These are phyloP conservation scores for Falco naumanni DNA, from an alignment of 2,797 vertebrate genomes.

Conservation along the genomic window DNA sequence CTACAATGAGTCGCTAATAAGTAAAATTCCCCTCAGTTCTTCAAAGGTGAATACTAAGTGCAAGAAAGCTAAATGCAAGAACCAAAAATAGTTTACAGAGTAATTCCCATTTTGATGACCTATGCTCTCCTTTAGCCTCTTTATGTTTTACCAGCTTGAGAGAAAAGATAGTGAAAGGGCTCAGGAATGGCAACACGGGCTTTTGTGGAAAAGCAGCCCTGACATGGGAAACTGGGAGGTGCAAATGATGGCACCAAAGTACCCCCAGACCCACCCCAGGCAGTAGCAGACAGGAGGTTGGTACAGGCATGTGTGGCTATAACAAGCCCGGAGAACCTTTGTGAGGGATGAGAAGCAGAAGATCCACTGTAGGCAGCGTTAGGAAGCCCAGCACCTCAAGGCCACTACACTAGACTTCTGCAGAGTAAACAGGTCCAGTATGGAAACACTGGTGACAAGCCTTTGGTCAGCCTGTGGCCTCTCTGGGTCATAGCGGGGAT, in stretches of 20 bases:
- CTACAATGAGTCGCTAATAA: background rate
- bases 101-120: background rate
- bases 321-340: background rate
- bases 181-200: background rate
- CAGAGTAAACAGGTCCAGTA: background rate
- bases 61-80: background rate
- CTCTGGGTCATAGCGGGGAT: background rate
- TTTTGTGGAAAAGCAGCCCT: background rate
- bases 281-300: background rate
- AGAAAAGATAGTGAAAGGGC: background rate
- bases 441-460: background rate
- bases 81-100: background rate
- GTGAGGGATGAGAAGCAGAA: background rate
- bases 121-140: background rate
- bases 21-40: background rate
- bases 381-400: background rate
- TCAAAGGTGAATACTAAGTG: background rate
- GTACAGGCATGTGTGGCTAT: accelerated
- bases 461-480: background rate
- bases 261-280: too few relatives aligned
- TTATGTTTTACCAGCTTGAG: background rate
- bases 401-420: background rate
- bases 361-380: background rate
- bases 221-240: background rate
- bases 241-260: background rate